phyloP scores from a whole-genome alignment of 2,888 invertebrate genomes.

The Trachelus tabidus region DNA sequence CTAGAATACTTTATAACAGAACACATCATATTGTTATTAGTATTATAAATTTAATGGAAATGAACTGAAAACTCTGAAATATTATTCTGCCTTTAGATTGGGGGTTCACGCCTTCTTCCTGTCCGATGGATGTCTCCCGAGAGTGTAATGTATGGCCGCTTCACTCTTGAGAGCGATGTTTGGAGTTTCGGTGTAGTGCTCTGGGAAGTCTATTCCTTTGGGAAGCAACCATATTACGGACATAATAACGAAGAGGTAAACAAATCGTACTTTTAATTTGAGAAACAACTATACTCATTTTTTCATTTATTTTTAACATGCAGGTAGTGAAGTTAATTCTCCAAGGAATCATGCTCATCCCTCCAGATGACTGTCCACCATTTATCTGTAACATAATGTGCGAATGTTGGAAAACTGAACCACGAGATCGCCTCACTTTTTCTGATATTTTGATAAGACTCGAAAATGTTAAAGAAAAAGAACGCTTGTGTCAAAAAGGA shows the following conservation, averaged over 20 bases:
- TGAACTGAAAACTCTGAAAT: background rate
- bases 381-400: conserved; percentile 81
- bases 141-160: conserved; percentile 88
- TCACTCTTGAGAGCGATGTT: conserved; percentile 90
- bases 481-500: conserved; percentile 34
- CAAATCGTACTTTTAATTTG: background rate
- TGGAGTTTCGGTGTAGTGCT: conserved; percentile 94
- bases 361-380: conserved; percentile 82
- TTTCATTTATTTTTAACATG: background rate
- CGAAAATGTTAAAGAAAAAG: conserved; percentile 65
- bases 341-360: conserved; percentile 82
- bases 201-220: conserved; percentile 94
- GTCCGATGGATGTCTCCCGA: conserved; percentile 98
- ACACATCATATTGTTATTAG: background rate
- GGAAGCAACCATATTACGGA: conserved; percentile 93
- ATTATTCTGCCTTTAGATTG: conserved; percentile 68
- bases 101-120: conserved; percentile 84
- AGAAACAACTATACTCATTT: background rate
- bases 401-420: conserved; percentile 84
- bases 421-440: conserved; percentile 80
- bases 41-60: background rate
- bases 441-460: conserved; percentile 76
- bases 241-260: conserved; percentile 85
- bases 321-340: conserved; percentile 82
- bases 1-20: background rate